These are phyloP conservation scores for Heliconius ethilla DNA, from an alignment of 2,888 invertebrate species.

Conservation along the genomic window DNA sequence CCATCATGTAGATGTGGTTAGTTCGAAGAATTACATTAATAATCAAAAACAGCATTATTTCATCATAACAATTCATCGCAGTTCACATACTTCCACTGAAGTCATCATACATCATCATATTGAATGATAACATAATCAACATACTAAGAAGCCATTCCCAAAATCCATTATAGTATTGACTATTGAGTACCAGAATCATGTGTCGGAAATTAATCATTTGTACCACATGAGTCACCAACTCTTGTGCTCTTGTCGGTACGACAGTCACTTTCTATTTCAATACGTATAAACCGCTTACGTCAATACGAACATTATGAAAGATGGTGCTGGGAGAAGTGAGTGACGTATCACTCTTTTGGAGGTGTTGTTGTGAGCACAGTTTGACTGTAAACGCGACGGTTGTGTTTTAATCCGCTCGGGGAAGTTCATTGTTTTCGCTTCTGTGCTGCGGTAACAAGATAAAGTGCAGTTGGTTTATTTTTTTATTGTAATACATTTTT, in stretches of 20 bases:
- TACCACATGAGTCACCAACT: constrained; percentile 28
- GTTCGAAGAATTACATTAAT: neutral
- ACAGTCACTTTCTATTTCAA: constrained; percentile 33
- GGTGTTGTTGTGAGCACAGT: too few species aligned
- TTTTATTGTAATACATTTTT: too few species aligned
- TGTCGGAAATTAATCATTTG: constrained; percentile 25
- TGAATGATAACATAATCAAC: constrained; percentile 1
- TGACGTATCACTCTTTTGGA: too few species aligned
- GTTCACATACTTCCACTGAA: neutral
- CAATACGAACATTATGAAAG: neutral
- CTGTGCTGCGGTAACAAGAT: too few species aligned
- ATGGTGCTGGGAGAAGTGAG: too few species aligned
- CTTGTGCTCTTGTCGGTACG: constrained; percentile 17
- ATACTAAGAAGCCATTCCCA: constrained; percentile 16
- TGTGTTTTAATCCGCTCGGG: too few species aligned
- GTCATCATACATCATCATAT: neutral
- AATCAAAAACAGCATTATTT: neutral
- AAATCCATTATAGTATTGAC: constrained; percentile 32
- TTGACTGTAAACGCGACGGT: neutral
- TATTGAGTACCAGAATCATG: constrained; percentile 24
- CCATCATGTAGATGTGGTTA: neutral
- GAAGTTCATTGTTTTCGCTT: too few species aligned
- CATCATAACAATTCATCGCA: neutral
- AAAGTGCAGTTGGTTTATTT: too few species aligned
- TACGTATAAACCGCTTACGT: constrained; percentile 10